A percentile compares a stretch with the other conserved stretches of the same genome.
Evolutionary conservation across 2,113 vertebrate genomes (phyloP).

Genomic region (Malaclemys terrapin): DNA sequence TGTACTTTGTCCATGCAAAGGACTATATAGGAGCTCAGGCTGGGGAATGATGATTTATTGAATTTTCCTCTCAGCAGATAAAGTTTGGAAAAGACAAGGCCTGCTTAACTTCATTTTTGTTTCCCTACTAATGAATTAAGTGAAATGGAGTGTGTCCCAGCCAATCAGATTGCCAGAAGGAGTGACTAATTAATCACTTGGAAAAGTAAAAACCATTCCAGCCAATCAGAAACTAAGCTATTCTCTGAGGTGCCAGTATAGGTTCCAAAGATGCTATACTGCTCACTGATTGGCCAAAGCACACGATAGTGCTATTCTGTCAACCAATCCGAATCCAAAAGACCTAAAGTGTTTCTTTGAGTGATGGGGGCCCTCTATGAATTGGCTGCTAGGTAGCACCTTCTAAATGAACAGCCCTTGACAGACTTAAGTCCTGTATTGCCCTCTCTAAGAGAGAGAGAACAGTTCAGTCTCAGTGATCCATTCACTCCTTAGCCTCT

Average conservation of each 20-base stretch:
- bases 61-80: background rate
- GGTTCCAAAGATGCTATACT: background rate
- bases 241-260: background rate
- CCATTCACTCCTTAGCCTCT: background rate
- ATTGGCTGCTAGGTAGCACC: background rate
- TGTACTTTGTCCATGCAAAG: background rate
- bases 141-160: background rate
- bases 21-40: background rate
- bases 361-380: background rate
- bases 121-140: background rate
- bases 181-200: background rate
- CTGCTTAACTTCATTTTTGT: background rate
- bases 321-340: background rate
- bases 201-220: background rate
- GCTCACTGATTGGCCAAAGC: background rate
- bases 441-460: background rate
- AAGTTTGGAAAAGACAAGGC: background rate
- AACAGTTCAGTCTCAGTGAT: accelerated
- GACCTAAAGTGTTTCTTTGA: background rate
- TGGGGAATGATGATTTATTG: background rate
- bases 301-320: background rate
- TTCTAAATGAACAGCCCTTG: background rate
- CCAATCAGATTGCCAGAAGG: background rate
- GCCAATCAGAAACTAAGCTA: background rate
- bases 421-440: too few species aligned